These are phyloP conservation scores for Pseudachorutes palmiensis DNA, from an alignment of 1,140 invertebrate species.

Conservation along the genomic window DNA sequence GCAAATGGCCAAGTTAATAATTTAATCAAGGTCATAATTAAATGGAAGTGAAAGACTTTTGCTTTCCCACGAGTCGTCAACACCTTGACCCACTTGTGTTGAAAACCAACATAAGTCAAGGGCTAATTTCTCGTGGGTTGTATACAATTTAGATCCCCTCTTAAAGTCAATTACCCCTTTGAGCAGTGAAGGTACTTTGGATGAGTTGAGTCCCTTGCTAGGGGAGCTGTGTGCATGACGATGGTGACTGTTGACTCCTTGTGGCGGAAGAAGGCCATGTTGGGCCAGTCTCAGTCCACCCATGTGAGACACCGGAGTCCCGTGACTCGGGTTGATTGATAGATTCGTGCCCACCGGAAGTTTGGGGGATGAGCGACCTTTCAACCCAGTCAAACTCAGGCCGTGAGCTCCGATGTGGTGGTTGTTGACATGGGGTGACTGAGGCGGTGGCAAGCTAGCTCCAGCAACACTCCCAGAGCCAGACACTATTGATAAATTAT, in stretches of 20 bases:
- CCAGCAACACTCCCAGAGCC: background rate
- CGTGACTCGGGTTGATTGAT: background rate
- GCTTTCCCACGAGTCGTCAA: slow-evolving; percentile 3
- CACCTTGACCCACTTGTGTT: slow-evolving; percentile 3
- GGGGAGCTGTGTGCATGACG: slow-evolving; percentile 23
- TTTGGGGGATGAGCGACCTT: slow-evolving; percentile 34
- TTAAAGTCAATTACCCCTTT: slow-evolving; percentile 43
- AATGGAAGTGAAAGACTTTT: background rate
- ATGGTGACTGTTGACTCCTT: slow-evolving; percentile 18
- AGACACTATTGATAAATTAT: slow-evolving; percentile 14
- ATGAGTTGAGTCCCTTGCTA: slow-evolving; percentile 19
- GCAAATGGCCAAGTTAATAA: too few relatives aligned
- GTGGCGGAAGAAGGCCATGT: slow-evolving; percentile 16
- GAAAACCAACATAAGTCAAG: slow-evolving; percentile 6
- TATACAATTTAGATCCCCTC: background rate
- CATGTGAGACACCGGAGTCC: slow-evolving; percentile 15
- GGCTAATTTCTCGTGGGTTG: slow-evolving; percentile 6
- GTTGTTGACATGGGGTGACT: background rate
- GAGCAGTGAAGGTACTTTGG: slow-evolving; percentile 42
- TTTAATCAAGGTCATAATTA: slow-evolving; percentile 5
- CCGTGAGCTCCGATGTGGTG: background rate
- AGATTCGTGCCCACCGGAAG: slow-evolving; percentile 17
- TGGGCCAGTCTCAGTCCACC: slow-evolving; percentile 18
- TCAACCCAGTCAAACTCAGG: slow-evolving; percentile 13
- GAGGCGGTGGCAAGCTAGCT: background rate